Percentiles rank a stretch among this genome's conserved stretches.
These are phyloP conservation scores for Hexactinellida sp. DNA, from an alignment of 37 sponge, comb jelly and placozoan genomes.

Conservation along the genomic window DNA sequence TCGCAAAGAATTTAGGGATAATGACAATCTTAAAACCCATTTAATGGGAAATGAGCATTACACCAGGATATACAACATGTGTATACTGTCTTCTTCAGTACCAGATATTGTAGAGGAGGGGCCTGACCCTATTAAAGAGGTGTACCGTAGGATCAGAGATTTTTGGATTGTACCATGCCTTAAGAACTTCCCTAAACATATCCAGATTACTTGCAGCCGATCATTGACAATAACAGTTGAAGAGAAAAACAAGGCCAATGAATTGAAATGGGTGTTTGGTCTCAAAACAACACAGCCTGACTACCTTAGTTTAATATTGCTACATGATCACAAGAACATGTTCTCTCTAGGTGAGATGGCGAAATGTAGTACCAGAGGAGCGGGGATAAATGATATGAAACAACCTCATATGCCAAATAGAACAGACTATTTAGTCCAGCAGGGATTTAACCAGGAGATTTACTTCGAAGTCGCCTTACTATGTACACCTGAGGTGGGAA, in stretches of 20 bases:
- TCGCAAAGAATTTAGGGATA: neutral
- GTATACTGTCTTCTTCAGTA: too few relatives aligned
- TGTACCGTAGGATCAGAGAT: neutral
- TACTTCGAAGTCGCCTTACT: neutral
- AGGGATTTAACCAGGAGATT: neutral
- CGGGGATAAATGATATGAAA: neutral
- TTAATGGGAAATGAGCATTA: neutral
- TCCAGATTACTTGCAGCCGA: neutral
- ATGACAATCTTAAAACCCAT: neutral
- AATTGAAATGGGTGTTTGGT: neutral
- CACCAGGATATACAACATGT: neutral
- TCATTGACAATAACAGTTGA: neutral
- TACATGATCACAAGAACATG: neutral
- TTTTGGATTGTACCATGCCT: neutral
- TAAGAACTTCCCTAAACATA: neutral
- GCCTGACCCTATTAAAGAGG: neutral
- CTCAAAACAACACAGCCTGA: neutral
- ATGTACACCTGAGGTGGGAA: neutral
- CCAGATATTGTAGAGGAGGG: too few relatives aligned
- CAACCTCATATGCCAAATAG: neutral
- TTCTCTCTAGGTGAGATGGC: neutral
- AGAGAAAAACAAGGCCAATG: neutral
- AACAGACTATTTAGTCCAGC: neutral
- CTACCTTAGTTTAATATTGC: neutral
- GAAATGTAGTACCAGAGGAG: neutral